Base-by-base conservation (phyloP, 2,888 invertebrate species). In the Pachliopta kotzebuea region DNA sequence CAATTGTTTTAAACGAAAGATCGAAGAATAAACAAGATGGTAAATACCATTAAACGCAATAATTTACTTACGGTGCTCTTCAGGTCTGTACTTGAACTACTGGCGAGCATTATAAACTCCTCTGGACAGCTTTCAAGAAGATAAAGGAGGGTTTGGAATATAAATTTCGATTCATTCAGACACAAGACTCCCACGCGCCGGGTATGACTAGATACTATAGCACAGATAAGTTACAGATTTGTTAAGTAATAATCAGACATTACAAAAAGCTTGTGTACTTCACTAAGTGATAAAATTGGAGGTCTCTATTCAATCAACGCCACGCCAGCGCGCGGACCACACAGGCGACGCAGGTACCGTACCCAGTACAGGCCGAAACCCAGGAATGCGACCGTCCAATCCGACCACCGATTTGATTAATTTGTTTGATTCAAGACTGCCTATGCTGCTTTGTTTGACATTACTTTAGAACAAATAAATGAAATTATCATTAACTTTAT, bases 321-420 rank as follows among this genome's bases (percentile, higher is more conserved):
- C 67, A 68, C 68, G 67, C 70, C 69, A 72, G 69, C 65, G 67
- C 68, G 69, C 66, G 76, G 85, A 84, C 85, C 85, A 84, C 85
- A 85, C 85, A 83, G 69, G 76, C 62, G 37, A 72, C 74, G 78
- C 84, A 84, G 83, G 84, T 82, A 84, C 71, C 67, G 67, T 71
- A 37, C 68, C 65, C 71, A 66, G 66, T 69, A 72, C 59, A 64
- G 65, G 61, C 45, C 65, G 14, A 42, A 52, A 62, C 59, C 29
- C 23, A 58, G 58, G 63, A 64, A 64, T 67, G 67, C 59, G 60
- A 64, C 63, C 67, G 50, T 49, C 53, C 31, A 56, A 31, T 49
- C 61, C 60, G 65, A 21, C 53, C 53, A 65, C 52, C 57, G 23
- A 62, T 67, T 65, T 65, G 65, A 67, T 69, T 63, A 65, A 65